A percentile compares a stretch with the other conserved stretches of the same genome.
Conservation (phyloP, 2,888 invertebrate species). For the Sclerodermus sp. region DNA sequence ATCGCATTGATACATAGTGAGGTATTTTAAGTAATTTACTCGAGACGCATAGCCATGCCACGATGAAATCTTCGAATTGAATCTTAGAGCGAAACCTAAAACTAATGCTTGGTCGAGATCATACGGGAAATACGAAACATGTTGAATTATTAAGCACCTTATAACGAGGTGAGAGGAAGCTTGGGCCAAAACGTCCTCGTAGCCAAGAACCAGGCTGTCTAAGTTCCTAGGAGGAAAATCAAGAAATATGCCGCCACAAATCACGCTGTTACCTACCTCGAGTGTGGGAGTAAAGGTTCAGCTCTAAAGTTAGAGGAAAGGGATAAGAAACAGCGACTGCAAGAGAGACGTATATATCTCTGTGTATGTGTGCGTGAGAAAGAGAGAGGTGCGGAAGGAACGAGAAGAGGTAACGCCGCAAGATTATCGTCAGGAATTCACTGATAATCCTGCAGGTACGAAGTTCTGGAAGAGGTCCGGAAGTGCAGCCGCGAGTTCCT, state of each 20-base stretch:
- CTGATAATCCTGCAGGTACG: conserved; percentile 35
- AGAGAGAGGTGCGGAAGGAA: not conserved
- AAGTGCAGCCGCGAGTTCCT: conserved; percentile 42
- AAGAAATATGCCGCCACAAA: conserved; percentile 32
- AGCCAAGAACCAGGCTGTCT: not conserved
- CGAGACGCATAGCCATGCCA: too few relatives aligned
- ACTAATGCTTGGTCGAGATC: too few relatives aligned
- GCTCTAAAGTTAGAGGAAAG: conserved; percentile 14
- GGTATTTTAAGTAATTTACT: too few relatives aligned
- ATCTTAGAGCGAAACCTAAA: too few relatives aligned
- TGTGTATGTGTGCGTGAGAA: too few relatives aligned
- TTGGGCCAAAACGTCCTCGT: not conserved
- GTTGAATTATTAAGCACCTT: not conserved
- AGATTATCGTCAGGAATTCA: conserved; percentile 46
- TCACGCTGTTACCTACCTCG: conserved; percentile 8
- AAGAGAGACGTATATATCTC: too few relatives aligned
- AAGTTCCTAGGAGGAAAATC: conserved; percentile 15
- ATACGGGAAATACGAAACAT: not conserved
- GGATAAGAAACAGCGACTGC: not conserved
- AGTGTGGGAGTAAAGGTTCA: too few relatives aligned
- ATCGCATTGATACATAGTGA: too few relatives aligned
- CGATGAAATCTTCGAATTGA: too few relatives aligned
- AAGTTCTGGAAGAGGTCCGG: conserved; percentile 34
- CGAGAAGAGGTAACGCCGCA: conserved; percentile 11
- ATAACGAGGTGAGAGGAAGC: not conserved